Evolutionary conservation across 2,797 vertebrate species (phyloP), one percentile per base, ranked within the genome.

Genomic region (Gephyroberyx darwinii): DNA sequence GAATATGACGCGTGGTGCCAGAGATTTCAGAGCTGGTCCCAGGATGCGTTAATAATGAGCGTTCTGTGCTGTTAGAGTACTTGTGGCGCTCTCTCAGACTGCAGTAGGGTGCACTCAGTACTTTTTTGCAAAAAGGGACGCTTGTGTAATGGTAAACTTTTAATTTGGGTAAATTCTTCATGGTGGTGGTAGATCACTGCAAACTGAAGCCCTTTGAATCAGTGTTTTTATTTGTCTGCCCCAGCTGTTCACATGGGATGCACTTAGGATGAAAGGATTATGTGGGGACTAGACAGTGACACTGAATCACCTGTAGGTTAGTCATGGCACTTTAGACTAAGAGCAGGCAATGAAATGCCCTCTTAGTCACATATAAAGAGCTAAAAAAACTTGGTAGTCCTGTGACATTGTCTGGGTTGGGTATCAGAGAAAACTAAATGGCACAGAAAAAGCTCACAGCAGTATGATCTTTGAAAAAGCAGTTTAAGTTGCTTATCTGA

Each of bases 251-350:
- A 58, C 64, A 67, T 52, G 69, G 73, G 69, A 81, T 82, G 84
- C 84, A 90, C 67, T 92, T 90, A 85, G 88, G 82, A 77, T 86
- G 70, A 85, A 71, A 69, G 84, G 88, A 91, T 91, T 88, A 88
- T 56, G 65, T 17, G 22, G 45, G 43, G 48, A 63, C 73, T 33
- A 84, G 83, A 86, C 72, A 48, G 73, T 65, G 57, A 81, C 76
- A 70, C 75, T 31, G 76, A 70, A 79, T 86, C 83, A 89, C 90
- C 88, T 90, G 81, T 78, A 77, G 74, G 70, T 81, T 80, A 83
- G 77, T 82, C 83, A 68, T 79, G 55, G 65, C 69, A 63, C 74
- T 86, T 87, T 75, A 70, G 63, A 72, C 71, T 80, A 82, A 76
- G 56, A 78, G 65, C 58, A 51, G 71, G 69, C 65, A 71, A 39